Conservation (phyloP, 2,797 vertebrate species). For the Furcifer pardalis region DNA sequence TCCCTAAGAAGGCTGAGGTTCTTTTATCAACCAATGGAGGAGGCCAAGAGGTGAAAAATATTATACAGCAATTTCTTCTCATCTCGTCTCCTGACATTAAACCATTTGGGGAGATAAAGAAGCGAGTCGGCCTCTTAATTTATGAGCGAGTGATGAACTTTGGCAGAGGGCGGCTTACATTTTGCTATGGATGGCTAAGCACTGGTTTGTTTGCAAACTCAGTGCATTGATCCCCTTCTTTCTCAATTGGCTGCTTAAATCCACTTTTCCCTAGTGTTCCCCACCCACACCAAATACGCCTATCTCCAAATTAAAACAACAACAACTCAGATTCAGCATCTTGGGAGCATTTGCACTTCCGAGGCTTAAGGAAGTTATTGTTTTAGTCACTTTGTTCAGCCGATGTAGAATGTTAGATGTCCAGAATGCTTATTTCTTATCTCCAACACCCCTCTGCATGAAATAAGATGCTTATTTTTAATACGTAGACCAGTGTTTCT, state of each 20-base stretch:
- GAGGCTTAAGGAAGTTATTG: not conserved
- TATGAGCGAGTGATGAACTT: constrained; percentile 55
- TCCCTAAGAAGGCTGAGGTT: constrained; percentile 49
- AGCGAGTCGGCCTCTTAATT: constrained; percentile 70
- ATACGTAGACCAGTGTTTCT: not conserved
- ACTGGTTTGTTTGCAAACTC: constrained; percentile 31
- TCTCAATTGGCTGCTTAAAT: not conserved
- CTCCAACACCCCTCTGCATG: too few species aligned
- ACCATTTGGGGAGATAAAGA: constrained; percentile 62
- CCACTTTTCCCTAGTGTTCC: not conserved
- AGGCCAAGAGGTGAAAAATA: constrained; percentile 65
- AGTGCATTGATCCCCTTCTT: constrained; percentile 1
- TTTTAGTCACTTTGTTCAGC: not conserved
- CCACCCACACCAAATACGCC: not conserved
- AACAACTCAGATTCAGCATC: not conserved
- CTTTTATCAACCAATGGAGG: constrained; percentile 59
- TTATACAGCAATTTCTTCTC: constrained; percentile 54
- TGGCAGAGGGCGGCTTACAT: constrained; percentile 57
- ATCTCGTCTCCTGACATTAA: constrained; percentile 55
- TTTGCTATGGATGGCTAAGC: constrained; percentile 41
- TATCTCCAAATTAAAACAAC: not conserved
- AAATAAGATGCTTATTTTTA: not conserved
- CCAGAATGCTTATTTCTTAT: not conserved
- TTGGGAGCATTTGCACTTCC: not conserved
- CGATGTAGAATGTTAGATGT: not conserved